These are phyloP conservation scores for Antitype chi DNA, from an alignment of 2,888 invertebrate species.

Conservation along the genomic window DNA sequence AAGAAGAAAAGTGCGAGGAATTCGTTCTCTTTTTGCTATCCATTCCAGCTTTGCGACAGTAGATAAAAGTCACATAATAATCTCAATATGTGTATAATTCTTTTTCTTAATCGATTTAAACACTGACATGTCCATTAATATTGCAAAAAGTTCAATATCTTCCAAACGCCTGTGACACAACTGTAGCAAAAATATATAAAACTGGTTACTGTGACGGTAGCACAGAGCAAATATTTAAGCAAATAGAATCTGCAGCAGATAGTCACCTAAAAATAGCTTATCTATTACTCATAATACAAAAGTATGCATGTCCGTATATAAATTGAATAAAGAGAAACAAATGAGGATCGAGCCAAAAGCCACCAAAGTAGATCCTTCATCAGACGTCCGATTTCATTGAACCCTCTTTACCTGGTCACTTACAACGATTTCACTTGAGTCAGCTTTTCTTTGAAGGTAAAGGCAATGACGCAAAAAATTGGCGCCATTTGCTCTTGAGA, in stretches of 20 bases:
- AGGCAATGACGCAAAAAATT: conserved; percentile 38
- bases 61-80: too few relatives aligned
- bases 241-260: conserved; percentile 21
- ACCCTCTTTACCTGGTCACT: conserved; percentile 50
- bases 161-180: neutral
- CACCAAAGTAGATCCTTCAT: conserved; percentile 23
- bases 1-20: too few relatives aligned
- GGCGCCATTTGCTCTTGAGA: neutral
- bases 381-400: conserved; percentile 42
- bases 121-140: neutral
- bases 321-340: conserved; percentile 8
- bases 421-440: conserved; percentile 39
- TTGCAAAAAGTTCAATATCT: neutral
- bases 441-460: conserved; percentile 30
- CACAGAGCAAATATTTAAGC: conserved; percentile 26
- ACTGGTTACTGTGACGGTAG: conserved; percentile 38
- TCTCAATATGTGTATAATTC: neutral
- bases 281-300: neutral
- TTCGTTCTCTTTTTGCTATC: neutral
- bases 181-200: neutral
- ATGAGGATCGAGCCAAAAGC: neutral
- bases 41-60: neutral
- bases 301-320: conserved; percentile 1
- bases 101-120: neutral
- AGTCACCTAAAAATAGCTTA: conserved; percentile 30